A percentile compares a stretch with the other conserved stretches of the same genome.
phyloP scores from a whole-genome alignment of 2,888 invertebrate species.

The Entomobrya proxima region DNA sequence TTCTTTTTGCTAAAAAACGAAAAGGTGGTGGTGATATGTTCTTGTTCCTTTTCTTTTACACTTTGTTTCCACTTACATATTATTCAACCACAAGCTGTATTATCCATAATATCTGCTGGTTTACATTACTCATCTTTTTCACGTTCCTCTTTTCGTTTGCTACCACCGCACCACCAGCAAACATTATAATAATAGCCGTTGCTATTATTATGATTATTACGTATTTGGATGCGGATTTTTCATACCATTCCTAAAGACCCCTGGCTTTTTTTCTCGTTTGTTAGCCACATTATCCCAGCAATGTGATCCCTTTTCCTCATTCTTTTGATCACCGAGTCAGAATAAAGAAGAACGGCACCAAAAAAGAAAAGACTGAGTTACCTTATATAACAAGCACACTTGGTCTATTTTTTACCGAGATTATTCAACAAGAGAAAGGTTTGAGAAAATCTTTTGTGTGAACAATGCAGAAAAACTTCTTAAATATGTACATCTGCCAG shows the following conservation, averaged over 20 bases:
- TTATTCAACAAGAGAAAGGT: constrained; percentile 28
- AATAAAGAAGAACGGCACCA: constrained; percentile 44
- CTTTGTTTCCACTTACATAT: neutral
- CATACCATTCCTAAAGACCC: constrained; percentile 49
- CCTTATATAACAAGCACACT: constrained; percentile 28
- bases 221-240: constrained; percentile 54
- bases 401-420: constrained; percentile 33
- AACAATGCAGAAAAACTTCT: neutral
- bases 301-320: constrained; percentile 50
- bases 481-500: constrained; percentile 16
- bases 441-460: constrained; percentile 22
- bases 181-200: constrained; percentile 40
- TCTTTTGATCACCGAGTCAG: constrained; percentile 51
- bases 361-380: neutral
- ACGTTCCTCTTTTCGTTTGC: neutral
- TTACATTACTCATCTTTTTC: constrained; percentile 34
- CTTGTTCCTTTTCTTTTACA: constrained; percentile 19
- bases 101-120: constrained; percentile 7
- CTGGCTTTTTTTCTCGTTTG: constrained; percentile 56
- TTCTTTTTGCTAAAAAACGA: neutral
- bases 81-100: neutral
- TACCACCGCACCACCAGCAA: neutral
- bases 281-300: constrained; percentile 52
- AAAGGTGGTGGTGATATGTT: constrained; percentile 43
- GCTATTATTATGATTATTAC: constrained; percentile 63